Evolutionary conservation across 2,888 invertebrate species (phyloP).

Genomic region (Adineta ricciae): DNA sequence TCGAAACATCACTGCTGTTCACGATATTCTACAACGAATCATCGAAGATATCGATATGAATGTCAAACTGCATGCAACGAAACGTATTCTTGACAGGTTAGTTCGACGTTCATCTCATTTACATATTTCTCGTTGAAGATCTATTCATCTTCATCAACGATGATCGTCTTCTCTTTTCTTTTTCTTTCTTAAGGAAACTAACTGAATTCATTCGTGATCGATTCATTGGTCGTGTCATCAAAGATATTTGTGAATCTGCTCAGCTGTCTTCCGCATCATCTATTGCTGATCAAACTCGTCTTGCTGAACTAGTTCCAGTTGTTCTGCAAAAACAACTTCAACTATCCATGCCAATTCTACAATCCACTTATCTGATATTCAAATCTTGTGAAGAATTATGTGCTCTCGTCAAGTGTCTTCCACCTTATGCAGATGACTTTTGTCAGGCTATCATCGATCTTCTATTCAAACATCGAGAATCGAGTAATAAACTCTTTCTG

Average conservation of each 20-base stretch:
- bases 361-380: constrained; percentile 20
- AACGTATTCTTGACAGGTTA: constrained; percentile 6
- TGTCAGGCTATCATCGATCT: constrained; percentile 26
- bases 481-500: constrained; percentile 24
- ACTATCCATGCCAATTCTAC: constrained; percentile 27
- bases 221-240: constrained; percentile 14
- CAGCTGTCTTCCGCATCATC: not conserved
- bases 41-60: not conserved
- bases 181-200: not conserved
- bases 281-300: not conserved
- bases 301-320: constrained; percentile 23
- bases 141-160: no score
- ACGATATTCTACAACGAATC: not conserved
- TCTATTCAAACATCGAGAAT: constrained; percentile 22
- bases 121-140: no score
- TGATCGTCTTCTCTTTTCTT: not conserved
- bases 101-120: not conserved
- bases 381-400: constrained; percentile 29
- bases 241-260: not conserved
- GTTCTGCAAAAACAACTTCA: constrained; percentile 25
- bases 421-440: constrained; percentile 28
- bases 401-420: constrained; percentile 26
- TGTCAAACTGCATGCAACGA: not conserved
- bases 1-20: constrained; percentile 27
- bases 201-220: constrained; percentile 21